phyloP scores from a whole-genome alignment of 1,140 invertebrate species.

The Drosophila sucinea region DNA sequence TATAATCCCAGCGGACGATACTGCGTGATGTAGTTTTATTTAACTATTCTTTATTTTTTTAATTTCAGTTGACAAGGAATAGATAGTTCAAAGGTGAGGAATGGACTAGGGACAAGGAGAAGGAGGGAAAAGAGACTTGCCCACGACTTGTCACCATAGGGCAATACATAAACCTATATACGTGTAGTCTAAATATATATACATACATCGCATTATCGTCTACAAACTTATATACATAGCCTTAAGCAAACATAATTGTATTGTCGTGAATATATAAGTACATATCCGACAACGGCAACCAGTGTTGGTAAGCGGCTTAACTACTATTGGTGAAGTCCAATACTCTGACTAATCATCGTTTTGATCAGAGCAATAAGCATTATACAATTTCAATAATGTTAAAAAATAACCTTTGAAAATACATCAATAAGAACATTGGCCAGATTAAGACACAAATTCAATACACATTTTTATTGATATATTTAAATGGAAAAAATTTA shows the following conservation, averaged over 20 bases:
- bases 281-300: background rate
- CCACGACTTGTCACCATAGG: background rate
- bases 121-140: constrained; percentile 8
- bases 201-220: constrained; percentile 1
- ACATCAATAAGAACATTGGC: background rate
- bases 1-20: background rate
- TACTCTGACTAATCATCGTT: background rate
- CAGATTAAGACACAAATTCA: background rate
- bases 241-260: background rate
- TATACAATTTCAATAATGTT: background rate
- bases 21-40: background rate
- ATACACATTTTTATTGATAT: too few relatives aligned
- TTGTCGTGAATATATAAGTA: background rate
- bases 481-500: too few relatives aligned
- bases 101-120: background rate
- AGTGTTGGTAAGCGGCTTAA: background rate
- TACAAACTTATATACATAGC: background rate
- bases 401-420: background rate
- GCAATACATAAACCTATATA: background rate
- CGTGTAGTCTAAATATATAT: background rate
- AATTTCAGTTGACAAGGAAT: background rate
- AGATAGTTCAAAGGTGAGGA: background rate
- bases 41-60: background rate
- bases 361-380: background rate
- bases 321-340: background rate